Evolutionary conservation across 2,888 invertebrate genomes (phyloP).

Genomic region (Sphaerophoria rueppellii): DNA sequence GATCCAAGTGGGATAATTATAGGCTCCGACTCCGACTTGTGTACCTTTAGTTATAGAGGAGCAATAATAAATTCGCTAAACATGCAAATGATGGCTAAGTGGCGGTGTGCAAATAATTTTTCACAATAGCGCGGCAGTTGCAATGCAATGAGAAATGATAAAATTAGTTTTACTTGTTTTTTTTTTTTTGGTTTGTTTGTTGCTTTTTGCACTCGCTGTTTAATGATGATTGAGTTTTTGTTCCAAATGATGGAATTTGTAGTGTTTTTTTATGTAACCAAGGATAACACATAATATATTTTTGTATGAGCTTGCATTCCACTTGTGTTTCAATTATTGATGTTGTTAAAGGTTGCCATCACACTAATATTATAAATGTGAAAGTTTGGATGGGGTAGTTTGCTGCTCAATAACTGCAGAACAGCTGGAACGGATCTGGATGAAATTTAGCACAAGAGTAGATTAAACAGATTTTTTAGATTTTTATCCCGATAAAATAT

Average conservation of each 20-base stretch:
- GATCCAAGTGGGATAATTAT: slow-evolving; percentile 45
- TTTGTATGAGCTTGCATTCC: no score
- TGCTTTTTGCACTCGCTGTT: neutral
- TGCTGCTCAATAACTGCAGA: no score
- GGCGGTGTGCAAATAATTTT: slow-evolving; percentile 14
- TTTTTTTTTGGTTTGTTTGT: neutral
- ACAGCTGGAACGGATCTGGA: no score
- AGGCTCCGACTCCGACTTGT: neutral
- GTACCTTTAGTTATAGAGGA: neutral
- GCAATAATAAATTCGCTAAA: slow-evolving; percentile 45
- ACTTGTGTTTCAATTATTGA: no score
- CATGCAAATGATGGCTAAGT: slow-evolving; percentile 68
- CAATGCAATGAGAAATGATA: slow-evolving; percentile 26
- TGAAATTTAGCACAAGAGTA: no score
- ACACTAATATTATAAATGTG: no score
- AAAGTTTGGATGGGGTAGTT: no score
- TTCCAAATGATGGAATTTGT: slow-evolving; percentile 5
- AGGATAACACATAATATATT: no score
- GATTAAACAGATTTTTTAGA: no score
- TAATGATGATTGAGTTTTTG: neutral
- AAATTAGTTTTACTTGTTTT: slow-evolving; percentile 21
- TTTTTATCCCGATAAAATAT: no score
- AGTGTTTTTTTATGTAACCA: no score
- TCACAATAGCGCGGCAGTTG: neutral
- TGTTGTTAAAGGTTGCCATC: no score